Percentiles rank a stretch among this genome's conserved stretches.
Conservation (phyloP, 2,113 vertebrate genomes). For the Cromileptes altivelis region DNA sequence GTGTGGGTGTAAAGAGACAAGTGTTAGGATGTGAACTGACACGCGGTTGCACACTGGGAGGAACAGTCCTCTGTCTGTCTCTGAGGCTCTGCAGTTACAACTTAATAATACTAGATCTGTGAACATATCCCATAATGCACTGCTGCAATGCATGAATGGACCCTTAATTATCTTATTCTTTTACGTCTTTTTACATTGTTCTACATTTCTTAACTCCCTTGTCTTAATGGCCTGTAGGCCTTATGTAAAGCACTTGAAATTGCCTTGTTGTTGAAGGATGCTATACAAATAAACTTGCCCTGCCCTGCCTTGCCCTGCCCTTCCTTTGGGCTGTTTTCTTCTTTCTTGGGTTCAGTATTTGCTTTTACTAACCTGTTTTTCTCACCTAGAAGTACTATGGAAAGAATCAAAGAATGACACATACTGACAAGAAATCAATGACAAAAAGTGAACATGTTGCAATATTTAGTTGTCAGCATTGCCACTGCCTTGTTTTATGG, state of each 20-base stretch:
- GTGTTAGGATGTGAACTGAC: slow-evolving; percentile 40
- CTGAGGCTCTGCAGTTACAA: slow-evolving; percentile 18
- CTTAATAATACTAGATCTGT: slow-evolving; percentile 15
- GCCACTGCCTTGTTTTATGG: background rate
- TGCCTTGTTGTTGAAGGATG: background rate
- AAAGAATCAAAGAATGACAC: slow-evolving; percentile 17
- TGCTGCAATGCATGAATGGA: background rate
- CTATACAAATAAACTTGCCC: background rate
- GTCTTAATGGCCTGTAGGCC: background rate
- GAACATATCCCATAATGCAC: slow-evolving; percentile 38
- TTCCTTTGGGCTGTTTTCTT: slow-evolving; percentile 5
- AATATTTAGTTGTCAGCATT: slow-evolving; percentile 11
- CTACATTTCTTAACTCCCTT: no score
- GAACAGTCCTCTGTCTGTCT: slow-evolving; percentile 15
- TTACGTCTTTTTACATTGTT: no score
- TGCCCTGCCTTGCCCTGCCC: background rate
- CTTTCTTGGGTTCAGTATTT: background rate
- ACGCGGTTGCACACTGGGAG: slow-evolving; percentile 25
- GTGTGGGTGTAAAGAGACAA: slow-evolving; percentile 34
- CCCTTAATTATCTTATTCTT: background rate
- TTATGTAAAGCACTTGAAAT: background rate
- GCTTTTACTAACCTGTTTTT: background rate
- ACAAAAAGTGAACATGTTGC: slow-evolving; percentile 11
- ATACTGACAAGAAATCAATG: slow-evolving; percentile 23
- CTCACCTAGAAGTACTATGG: background rate